These are phyloP conservation scores for Hypomecis atomaria DNA, from an alignment of 2,888 invertebrate genomes.

Conservation along the genomic window DNA sequence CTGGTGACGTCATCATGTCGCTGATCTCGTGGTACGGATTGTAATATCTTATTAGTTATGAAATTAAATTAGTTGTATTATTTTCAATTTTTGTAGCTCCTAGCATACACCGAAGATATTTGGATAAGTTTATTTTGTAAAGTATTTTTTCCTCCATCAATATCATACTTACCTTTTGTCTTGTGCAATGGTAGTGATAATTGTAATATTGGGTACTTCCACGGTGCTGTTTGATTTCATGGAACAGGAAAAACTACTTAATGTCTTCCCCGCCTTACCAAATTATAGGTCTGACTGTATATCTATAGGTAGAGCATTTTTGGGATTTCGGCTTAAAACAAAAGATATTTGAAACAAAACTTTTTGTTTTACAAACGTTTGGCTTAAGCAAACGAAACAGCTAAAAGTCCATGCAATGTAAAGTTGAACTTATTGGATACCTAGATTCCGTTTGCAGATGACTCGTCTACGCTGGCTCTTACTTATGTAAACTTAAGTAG, in stretches of 20 bases:
- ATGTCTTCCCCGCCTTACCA: conserved; percentile 76
- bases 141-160: conserved; percentile 84
- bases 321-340: not conserved
- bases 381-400: conserved; percentile 4
- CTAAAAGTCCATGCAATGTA: not conserved
- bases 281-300: conserved; percentile 59
- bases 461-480: not conserved
- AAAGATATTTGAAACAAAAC: too few species aligned
- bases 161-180: conserved; percentile 69
- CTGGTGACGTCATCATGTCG: conserved; percentile 76
- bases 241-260: conserved; percentile 53
- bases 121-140: conserved; percentile 85
- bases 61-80: conserved; percentile 84
- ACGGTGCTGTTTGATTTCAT: conserved; percentile 63
- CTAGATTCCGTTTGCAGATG: not conserved
- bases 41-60: conserved; percentile 83
- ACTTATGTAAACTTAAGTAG: not conserved
- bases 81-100: conserved; percentile 85
- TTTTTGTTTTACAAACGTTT: too few species aligned
- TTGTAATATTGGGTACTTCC: conserved; percentile 53
- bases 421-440: not conserved
- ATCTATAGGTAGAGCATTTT: conserved; percentile 38
- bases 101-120: conserved; percentile 85
- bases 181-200: conserved; percentile 59
- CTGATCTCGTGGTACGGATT: conserved; percentile 85